Evolutionary conservation across 2,797 vertebrate species (phyloP), one percentile per base, ranked within the genome.

Genomic region (Oryzias sinensis): DNA sequence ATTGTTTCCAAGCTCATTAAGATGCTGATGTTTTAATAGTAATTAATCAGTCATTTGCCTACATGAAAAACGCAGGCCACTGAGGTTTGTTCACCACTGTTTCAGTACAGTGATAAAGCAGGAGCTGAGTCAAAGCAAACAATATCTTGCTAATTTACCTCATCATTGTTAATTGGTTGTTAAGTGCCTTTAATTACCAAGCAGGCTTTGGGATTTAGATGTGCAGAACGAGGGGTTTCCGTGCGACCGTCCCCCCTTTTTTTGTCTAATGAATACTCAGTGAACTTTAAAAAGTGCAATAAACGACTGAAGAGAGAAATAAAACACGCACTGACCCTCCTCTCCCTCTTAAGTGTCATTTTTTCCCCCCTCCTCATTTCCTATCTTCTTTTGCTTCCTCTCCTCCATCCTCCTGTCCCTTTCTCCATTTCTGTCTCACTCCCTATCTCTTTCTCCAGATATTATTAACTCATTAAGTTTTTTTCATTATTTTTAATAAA

Each of bases 401-500:
- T 54, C 40, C 33, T 76, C 62, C 59, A 68, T 75, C 68, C 80
- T 80, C 82, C 74, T 71, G 73, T 87, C 81, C 79, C 79, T 80
- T 86, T 77, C 82, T 87, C 72, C 72, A 68, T 82, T 81, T 72
- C 80, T 65, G 71, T 80, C 83, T 83, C 81, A 65, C 80, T 80
- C 79, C 64, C 82, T 66, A 78, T 84, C 80, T 80, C 83, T 84
- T 88, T 86, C 87, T 86, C 80, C 75, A 82, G 87, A 91, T 90
- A 88, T 89, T 89, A 89, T 89, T 89, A 89, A 89, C 84, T 90
- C 89, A 90, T 91, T 89, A 88, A 87, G 84, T 88, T 88, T 89
- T 88, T 91, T 89, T 89, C 85, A 88, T 89, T 87, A 88, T 88
- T 87, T 87, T 88, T 87, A 90, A 91, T 91, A 90, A 91, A 89